Percentiles rank a stretch among this genome's conserved stretches.
phyloP scores from a whole-genome alignment of 2,888 invertebrate species.

The Exocentrus adspersus region DNA sequence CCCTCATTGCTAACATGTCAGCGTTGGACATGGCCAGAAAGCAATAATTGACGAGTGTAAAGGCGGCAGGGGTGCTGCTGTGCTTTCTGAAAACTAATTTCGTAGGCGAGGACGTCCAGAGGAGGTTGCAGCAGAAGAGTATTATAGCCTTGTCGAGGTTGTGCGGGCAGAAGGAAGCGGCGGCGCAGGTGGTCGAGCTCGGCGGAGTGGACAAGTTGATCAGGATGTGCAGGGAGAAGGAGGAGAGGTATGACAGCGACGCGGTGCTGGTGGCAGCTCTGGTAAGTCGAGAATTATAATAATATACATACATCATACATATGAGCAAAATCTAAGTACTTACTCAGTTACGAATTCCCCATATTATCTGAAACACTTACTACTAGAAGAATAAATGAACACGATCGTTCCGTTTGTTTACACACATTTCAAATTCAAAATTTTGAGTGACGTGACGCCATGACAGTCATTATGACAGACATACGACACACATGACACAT shows the following conservation, averaged over 20 bases:
- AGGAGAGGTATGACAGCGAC: slow-evolving; percentile 72
- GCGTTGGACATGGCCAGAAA: slow-evolving; percentile 76
- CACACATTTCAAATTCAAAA: too few species aligned
- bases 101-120: slow-evolving; percentile 73
- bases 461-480: too few species aligned
- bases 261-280: slow-evolving; percentile 74
- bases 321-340: too few species aligned
- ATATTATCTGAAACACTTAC: too few species aligned
- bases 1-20: slow-evolving; percentile 88
- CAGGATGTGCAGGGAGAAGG: slow-evolving; percentile 73
- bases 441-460: too few species aligned
- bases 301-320: too few species aligned
- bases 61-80: slow-evolving; percentile 75
- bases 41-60: slow-evolving; percentile 70
- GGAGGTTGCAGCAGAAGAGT: slow-evolving; percentile 81
- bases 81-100: slow-evolving; percentile 67
- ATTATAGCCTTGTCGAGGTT: slow-evolving; percentile 84
- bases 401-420: too few species aligned
- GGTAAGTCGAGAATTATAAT: too few species aligned
- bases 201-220: slow-evolving; percentile 75
- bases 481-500: too few species aligned
- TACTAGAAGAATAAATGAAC: too few species aligned
- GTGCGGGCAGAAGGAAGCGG: slow-evolving; percentile 74
- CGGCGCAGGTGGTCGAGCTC: slow-evolving; percentile 74
- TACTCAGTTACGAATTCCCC: too few species aligned